Percentiles rank a stretch among this genome's conserved stretches.
Conservation (phyloP, 2,888 invertebrate species). For the Perithous albicinctus region DNA sequence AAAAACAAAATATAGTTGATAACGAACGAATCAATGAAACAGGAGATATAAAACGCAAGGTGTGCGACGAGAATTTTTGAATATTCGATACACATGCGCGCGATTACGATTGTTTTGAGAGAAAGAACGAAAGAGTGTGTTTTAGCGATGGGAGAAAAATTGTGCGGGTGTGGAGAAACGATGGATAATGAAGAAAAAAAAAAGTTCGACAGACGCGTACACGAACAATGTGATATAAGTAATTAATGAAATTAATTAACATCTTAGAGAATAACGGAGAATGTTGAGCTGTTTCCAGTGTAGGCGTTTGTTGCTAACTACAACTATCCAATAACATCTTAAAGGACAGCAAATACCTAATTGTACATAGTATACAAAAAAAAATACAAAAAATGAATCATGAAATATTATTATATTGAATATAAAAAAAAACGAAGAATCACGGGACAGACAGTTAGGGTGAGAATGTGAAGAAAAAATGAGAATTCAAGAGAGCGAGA, state of each 20-base stretch:
- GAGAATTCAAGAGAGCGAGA: constrained; percentile 24
- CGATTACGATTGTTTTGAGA: constrained; percentile 25
- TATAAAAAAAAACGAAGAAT: constrained; percentile 57
- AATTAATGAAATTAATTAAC: constrained; percentile 83
- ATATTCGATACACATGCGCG: constrained; percentile 28
- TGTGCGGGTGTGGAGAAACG: constrained; percentile 55
- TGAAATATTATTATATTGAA: constrained; percentile 77
- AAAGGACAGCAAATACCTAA: constrained; percentile 75
- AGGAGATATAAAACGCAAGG: constrained; percentile 29
- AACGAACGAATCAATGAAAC: constrained; percentile 26
- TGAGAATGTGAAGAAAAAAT: too few relatives aligned
- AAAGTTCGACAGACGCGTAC: constrained; percentile 74
- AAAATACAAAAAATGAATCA: constrained; percentile 69
- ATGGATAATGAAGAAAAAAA: constrained; percentile 60
- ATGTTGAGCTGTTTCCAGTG: constrained; percentile 79
- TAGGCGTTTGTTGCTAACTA: constrained; percentile 80
- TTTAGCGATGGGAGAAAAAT: constrained; percentile 44
- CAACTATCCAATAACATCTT: constrained; percentile 79
- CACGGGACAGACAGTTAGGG: constrained; percentile 35
- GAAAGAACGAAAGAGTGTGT: constrained; percentile 17
- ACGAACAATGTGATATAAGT: constrained; percentile 84
- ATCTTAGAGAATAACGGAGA: constrained; percentile 75
- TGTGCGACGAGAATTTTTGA: constrained; percentile 16
- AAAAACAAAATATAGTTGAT: constrained; percentile 42
- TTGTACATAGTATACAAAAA: constrained; percentile 81